Conservation (phyloP, 2,797 vertebrate genomes). For the Liasis olivaceus region DNA sequence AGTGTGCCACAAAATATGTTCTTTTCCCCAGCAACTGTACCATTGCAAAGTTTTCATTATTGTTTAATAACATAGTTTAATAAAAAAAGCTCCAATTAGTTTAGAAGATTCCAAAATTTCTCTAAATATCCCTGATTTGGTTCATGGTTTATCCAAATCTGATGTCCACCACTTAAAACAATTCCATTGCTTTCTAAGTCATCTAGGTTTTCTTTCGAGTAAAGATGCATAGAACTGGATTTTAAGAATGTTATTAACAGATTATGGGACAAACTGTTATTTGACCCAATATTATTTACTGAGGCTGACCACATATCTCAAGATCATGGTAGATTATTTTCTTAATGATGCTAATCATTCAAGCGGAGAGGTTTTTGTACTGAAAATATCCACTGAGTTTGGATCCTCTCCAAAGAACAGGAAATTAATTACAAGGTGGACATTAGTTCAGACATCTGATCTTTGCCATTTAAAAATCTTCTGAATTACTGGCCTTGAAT, state of each 20-base stretch:
- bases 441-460: not conserved
- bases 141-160: no score
- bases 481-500: not conserved
- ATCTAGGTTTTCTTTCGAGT: not conserved
- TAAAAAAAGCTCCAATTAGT: no score
- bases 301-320: not conserved
- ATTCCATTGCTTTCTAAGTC: no score
- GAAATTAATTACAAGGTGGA: not conserved
- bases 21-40: no score
- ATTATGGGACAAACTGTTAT: not conserved
- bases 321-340: not conserved
- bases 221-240: not conserved
- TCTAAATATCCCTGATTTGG: no score
- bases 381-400: not conserved
- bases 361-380: not conserved
- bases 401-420: not conserved
- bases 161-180: no score
- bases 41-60: no score
- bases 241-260: not conserved
- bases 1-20: no score
- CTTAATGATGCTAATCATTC: not conserved
- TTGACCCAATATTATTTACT: not conserved
- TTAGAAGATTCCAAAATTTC: no score
- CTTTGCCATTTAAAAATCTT: not conserved
- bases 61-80: no score